Evolutionary conservation across 2,888 invertebrate genomes (phyloP), one percentile per base, ranked within the genome.

Genomic region (Congeria kusceri): DNA sequence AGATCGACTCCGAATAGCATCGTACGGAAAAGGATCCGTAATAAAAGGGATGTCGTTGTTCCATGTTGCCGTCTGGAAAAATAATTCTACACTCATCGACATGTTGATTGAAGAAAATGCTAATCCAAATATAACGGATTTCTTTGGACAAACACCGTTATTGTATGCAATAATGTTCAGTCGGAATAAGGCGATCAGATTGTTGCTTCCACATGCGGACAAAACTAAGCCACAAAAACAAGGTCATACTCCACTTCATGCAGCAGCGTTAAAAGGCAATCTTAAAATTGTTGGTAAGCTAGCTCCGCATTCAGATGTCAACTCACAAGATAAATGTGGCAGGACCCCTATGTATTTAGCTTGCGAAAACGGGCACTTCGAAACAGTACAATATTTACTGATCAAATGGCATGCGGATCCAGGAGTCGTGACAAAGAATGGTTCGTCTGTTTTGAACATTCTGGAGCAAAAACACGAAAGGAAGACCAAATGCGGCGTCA

Each of bases 161-260:
- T 67, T 47, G n/a, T 29, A 28, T 44, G 77, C 77, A 7, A 57
- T 77, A 4, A 59, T 58, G 56, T 28, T 18, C 20, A 39, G 27
- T 7, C 11, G 62, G 0, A 20, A n/a, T 11, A 47, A n/a, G 3
- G 15, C 58, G 3, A 57, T 56, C 0, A n/a, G 27, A 1, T 57
- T 29, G 32, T 44, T 77, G 9, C 25, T 63, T 15, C 13, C 27
- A 0, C 47, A 61, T 49, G 44, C 53, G 7, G 67, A 74, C 20
- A 58, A 58, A 56, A 23, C 44, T 25, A 67, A 47, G 32, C 23
- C 61, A 18, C 66, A 74, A 56, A 74, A 74, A 28, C 61, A 74
- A 53, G 74, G 74, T n/a, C 67, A 53, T 47, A 74, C 74, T 44
- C 74, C 74, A 28, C 39, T 70, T 27, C 70, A 70, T 62, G 70